A percentile compares a stretch with the other conserved stretches of the same genome.
phyloP scores from a whole-genome alignment of 1,140 invertebrate genomes.

The Phymorhynchus buccinoides region DNA sequence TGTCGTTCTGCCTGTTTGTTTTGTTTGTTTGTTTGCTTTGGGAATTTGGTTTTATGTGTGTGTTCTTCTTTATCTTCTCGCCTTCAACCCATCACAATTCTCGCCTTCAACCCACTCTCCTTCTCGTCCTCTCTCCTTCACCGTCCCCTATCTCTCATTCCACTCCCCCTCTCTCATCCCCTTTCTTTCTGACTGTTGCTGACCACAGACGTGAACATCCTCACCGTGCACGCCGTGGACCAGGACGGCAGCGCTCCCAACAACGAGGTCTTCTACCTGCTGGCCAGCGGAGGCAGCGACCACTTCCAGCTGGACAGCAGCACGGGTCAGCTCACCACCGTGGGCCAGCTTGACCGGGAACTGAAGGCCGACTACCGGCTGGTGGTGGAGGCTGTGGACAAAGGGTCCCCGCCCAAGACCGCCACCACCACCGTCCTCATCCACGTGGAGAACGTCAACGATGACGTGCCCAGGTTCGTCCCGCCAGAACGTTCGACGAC shows the following conservation, averaged over 20 bases:
- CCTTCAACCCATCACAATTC: too few species aligned
- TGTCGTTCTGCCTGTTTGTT: too few species aligned
- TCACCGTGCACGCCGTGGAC: conserved; percentile 53
- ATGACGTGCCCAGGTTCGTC: background rate
- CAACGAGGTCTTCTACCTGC: conserved; percentile 58
- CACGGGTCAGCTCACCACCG: background rate
- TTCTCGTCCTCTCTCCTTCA: background rate
- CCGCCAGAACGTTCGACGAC: background rate
- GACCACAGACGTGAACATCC: background rate
- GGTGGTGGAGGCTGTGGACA: conserved; percentile 17
- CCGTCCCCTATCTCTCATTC: background rate
- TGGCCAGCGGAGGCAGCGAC: conserved; percentile 48
- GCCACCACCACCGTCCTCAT: background rate
- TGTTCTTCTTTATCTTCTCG: background rate
- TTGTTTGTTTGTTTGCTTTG: too few species aligned
- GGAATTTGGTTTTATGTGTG: background rate
- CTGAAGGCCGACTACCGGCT: background rate
- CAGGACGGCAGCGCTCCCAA: conserved; percentile 57
- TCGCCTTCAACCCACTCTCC: too few species aligned
- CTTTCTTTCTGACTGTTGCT: background rate
- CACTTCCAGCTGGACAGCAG: conserved; percentile 24
- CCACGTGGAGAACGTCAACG: background rate
- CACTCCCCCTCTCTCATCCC: background rate
- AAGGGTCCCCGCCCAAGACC: background rate
- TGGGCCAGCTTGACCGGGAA: background rate